phyloP scores from a whole-genome alignment of 2,888 invertebrate genomes.

The Bombyx huttoni region DNA sequence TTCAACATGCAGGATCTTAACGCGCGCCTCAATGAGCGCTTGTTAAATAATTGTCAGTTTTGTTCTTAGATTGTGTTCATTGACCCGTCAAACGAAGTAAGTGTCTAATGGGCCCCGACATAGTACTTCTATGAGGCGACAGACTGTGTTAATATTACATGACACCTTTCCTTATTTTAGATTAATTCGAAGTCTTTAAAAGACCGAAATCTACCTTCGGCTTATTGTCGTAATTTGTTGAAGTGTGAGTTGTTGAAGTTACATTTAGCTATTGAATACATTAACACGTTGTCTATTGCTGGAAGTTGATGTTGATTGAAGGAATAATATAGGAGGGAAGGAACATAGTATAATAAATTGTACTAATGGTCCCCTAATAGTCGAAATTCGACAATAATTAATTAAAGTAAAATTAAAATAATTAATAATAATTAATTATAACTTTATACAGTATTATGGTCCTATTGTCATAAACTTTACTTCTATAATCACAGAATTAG shows the following conservation, averaged over 20 bases:
- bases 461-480: too few species aligned
- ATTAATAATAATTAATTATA: too few species aligned
- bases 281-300: neutral
- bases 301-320: too few species aligned
- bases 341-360: too few species aligned
- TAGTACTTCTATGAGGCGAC: constrained; percentile 24
- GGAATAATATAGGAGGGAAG: too few species aligned
- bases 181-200: constrained; percentile 19
- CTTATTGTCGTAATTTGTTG: constrained; percentile 17
- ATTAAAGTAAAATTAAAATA: too few species aligned
- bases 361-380: too few species aligned
- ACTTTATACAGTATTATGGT: too few species aligned
- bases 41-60: constrained; percentile 19
- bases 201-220: constrained; percentile 14
- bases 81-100: constrained; percentile 43
- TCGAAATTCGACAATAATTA: too few species aligned
- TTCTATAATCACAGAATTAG: too few species aligned
- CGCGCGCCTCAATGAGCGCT: neutral
- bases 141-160: constrained; percentile 35
- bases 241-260: neutral
- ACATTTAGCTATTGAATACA: neutral
- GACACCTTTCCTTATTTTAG: constrained; percentile 13
- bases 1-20: too few species aligned
- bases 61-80: constrained; percentile 19
- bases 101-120: constrained; percentile 31